A percentile compares a stretch with the other conserved stretches of the same genome.
Conservation (phyloP, 35 echinoderm and acorn worm genomes). For the Holothuria glaberrima region DNA sequence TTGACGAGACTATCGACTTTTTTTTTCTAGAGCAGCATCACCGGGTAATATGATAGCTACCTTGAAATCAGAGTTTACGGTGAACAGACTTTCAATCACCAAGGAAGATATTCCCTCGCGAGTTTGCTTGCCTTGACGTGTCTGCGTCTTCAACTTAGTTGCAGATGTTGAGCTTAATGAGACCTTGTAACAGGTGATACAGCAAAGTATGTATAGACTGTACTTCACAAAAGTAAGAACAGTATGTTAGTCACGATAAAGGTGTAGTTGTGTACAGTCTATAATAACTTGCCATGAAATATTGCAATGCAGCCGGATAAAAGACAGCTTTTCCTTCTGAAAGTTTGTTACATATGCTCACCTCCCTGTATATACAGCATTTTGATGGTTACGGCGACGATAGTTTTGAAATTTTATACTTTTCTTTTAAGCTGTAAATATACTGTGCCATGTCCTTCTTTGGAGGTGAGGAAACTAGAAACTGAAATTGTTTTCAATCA, state of each 20-base stretch:
- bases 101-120: not conserved
- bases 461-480: too few species aligned
- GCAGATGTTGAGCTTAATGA: constrained; percentile 13
- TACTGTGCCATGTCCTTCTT: too few species aligned
- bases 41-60: not conserved
- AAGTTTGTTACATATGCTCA: constrained; percentile 8
- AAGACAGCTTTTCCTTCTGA: constrained; percentile 8
- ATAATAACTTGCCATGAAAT: not conserved
- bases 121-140: not conserved
- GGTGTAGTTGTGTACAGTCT: too few species aligned
- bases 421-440: too few species aligned
- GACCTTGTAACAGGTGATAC: not conserved
- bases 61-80: too few species aligned
- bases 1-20: not conserved
- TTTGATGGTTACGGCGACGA: not conserved
- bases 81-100: not conserved
- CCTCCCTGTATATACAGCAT: constrained; percentile 5
- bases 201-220: not conserved
- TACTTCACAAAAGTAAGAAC: too few species aligned
- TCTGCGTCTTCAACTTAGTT: not conserved
- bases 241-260: too few species aligned
- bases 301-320: not conserved
- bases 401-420: too few species aligned
- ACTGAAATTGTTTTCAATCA: too few species aligned
- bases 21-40: not conserved